A percentile compares a stretch with the other conserved stretches of the same genome.
Evolutionary conservation across 2,113 vertebrate genomes (phyloP).

Genomic region (Origma solitaria): DNA sequence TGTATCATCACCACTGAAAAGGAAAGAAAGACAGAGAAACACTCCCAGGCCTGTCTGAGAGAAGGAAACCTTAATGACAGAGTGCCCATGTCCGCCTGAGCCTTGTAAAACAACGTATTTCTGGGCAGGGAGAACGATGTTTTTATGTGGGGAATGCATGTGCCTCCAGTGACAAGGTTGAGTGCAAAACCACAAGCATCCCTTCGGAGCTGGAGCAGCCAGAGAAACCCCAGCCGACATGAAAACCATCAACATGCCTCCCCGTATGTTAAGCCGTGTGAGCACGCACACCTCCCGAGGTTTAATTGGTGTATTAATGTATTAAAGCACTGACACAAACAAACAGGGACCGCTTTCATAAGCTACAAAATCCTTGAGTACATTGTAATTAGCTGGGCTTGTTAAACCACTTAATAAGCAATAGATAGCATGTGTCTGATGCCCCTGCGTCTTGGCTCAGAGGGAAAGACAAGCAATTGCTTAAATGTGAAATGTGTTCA

Average conservation of each 20-base stretch:
- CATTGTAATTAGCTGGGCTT: slow-evolving; percentile 15
- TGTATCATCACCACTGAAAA: background rate
- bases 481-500: background rate
- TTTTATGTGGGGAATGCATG: background rate
- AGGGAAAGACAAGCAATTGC: background rate
- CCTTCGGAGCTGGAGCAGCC: background rate
- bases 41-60: background rate
- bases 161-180: background rate
- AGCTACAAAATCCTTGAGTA: slow-evolving; percentile 36
- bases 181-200: background rate
- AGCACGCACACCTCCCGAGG: background rate
- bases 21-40: background rate
- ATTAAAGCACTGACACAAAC: slow-evolving; percentile 42
- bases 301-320: slow-evolving; percentile 32
- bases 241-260: background rate
- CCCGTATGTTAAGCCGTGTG: background rate
- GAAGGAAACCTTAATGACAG: background rate
- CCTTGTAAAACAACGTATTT: background rate
- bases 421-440: background rate
- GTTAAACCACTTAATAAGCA: slow-evolving; percentile 35
- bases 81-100: background rate
- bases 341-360: slow-evolving; percentile 19
- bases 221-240: background rate
- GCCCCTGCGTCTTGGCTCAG: background rate
- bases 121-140: background rate